phyloP scores from a whole-genome alignment of 2,797 vertebrate species.

The Limosa lapponica region DNA sequence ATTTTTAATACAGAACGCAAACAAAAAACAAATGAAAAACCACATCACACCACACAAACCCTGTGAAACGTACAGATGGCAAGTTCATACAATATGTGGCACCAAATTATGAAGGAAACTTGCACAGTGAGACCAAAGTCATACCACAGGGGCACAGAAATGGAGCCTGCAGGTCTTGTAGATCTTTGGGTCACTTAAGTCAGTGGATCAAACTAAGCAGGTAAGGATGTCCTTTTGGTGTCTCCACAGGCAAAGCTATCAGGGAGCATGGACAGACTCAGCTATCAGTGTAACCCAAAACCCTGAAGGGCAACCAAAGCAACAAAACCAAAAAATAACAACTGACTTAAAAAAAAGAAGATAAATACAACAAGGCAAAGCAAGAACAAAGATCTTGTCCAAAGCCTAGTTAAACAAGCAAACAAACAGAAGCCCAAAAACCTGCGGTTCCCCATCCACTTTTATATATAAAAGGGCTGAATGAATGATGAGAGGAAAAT shows the following conservation, averaged over 20 bases:
- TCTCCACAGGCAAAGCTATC: background rate
- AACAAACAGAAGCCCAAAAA: background rate
- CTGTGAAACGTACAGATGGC: background rate
- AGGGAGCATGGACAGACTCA: rapidly evolving
- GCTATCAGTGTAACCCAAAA: background rate
- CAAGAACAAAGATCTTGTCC: background rate
- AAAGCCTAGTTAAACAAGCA: background rate
- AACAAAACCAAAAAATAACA: background rate
- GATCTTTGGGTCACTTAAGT: background rate
- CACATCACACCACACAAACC: background rate
- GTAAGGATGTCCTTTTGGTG: background rate
- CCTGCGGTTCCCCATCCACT: background rate
- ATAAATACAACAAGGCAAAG: background rate
- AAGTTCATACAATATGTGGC: background rate
- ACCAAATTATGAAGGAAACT: background rate
- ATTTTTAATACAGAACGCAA: background rate
- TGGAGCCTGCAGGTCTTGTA: rapidly evolving
- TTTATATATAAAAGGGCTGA: background rate
- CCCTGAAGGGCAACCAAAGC: background rate
- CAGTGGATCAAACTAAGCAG: background rate
- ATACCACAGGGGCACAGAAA: rapidly evolving
- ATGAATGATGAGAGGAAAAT: background rate
- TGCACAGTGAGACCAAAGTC: background rate
- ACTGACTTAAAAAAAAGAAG: background rate
- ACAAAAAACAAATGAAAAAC: background rate